Percentiles rank a stretch among this genome's conserved stretches.
These are phyloP conservation scores for Drosophila suzukii DNA, from an alignment of 1,140 invertebrate species.

Conservation along the genomic window DNA sequence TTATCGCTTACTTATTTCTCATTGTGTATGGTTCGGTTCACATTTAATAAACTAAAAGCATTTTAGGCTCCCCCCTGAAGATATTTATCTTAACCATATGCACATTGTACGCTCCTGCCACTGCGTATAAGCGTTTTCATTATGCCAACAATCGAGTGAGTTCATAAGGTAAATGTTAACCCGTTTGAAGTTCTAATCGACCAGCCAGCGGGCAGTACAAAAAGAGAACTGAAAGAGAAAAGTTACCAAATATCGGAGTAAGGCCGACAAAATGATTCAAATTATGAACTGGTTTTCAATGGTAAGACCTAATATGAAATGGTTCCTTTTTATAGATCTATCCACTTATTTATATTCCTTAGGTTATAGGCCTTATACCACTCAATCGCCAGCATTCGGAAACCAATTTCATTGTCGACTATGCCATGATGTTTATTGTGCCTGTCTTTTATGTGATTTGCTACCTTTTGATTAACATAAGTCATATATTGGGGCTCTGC, in stretches of 20 bases:
- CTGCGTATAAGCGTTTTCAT: slow-evolving; percentile 56
- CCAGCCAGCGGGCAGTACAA: slow-evolving; percentile 33
- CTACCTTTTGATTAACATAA: slow-evolving; percentile 56
- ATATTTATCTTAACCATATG: slow-evolving; percentile 80
- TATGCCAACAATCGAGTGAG: slow-evolving; percentile 48
- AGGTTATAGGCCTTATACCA: slow-evolving; percentile 76
- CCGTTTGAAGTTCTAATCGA: slow-evolving; percentile 13
- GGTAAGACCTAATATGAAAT: slow-evolving; percentile 18
- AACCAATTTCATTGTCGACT: slow-evolving; percentile 58
- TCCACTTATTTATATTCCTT: background rate
- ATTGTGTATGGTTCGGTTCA: slow-evolving; percentile 38
- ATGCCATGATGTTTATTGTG: slow-evolving; percentile 68
- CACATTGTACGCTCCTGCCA: slow-evolving; percentile 52
- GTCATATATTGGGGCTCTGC: slow-evolving; percentile 28
- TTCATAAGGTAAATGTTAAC: slow-evolving; percentile 44
- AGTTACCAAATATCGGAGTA: slow-evolving; percentile 21
- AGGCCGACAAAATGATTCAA: slow-evolving; percentile 59
- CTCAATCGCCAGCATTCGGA: slow-evolving; percentile 56
- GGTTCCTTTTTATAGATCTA: background rate
- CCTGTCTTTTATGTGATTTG: slow-evolving; percentile 67
- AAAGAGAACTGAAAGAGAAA: slow-evolving; percentile 14
- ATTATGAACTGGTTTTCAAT: slow-evolving; percentile 73
- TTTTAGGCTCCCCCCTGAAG: slow-evolving; percentile 57
- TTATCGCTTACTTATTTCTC: slow-evolving; percentile 13
- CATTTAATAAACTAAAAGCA: slow-evolving; percentile 81